A percentile compares a stretch with the other conserved stretches of the same genome.
Evolutionary conservation across 2,797 vertebrate species (phyloP).

Genomic region (Macropodus opercularis): DNA sequence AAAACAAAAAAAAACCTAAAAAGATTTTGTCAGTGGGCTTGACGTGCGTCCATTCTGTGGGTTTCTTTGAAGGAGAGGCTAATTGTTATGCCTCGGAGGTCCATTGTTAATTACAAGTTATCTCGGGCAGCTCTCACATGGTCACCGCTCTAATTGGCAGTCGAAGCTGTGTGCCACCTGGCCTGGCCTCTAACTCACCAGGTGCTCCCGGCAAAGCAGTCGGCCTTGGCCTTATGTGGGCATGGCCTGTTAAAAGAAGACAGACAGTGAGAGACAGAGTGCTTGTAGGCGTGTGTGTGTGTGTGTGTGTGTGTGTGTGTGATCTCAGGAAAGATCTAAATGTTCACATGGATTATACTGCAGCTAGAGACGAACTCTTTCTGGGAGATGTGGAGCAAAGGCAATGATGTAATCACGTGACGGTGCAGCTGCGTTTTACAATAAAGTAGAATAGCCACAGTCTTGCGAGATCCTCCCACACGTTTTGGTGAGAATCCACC

Average conservation of each 20-base stretch:
- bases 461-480: slow-evolving; percentile 3
- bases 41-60: slow-evolving; percentile 31
- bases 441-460: neutral
- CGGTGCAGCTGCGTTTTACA: slow-evolving; percentile 27
- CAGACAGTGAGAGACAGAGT: neutral
- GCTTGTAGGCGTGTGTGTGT: neutral
- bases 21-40: slow-evolving; percentile 31
- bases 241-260: slow-evolving; percentile 35
- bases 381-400: slow-evolving; percentile 23
- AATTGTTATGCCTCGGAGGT: slow-evolving; percentile 72
- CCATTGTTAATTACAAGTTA: slow-evolving; percentile 73
- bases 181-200: slow-evolving; percentile 69
- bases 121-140: slow-evolving; percentile 65
- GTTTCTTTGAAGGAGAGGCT: slow-evolving; percentile 64
- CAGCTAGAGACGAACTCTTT: neutral
- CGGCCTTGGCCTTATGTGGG: slow-evolving; percentile 48
- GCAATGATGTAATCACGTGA: slow-evolving; percentile 43
- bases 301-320: no score
- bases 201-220: slow-evolving; percentile 59
- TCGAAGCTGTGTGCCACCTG: slow-evolving; percentile 71
- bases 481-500: slow-evolving; percentile 1
- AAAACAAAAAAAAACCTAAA: slow-evolving; percentile 7
- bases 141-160: slow-evolving; percentile 74
- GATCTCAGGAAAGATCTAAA: neutral
- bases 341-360: slow-evolving; percentile 18